These are phyloP conservation scores for Falco rusticolus DNA, from an alignment of 2,797 vertebrate species.

Conservation along the genomic window DNA sequence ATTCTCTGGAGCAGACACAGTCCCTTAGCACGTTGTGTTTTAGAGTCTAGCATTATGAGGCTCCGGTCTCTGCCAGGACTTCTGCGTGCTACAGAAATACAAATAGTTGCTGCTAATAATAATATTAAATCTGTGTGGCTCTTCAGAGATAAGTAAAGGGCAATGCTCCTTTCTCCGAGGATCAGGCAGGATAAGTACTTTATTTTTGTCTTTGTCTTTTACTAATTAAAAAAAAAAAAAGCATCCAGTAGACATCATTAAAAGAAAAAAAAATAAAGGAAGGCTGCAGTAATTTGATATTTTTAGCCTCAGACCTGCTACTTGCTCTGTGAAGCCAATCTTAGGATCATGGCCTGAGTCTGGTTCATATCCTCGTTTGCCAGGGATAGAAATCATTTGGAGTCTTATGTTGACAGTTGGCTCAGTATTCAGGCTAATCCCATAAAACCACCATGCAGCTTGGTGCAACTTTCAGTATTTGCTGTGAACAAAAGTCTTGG, in stretches of 20 bases:
- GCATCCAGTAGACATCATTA: neutral
- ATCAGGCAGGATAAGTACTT: conserved; percentile 28
- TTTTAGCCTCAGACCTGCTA: conserved; percentile 32
- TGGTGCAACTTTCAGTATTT: conserved; percentile 32
- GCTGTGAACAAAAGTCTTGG: conserved; percentile 10
- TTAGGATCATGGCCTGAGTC: neutral
- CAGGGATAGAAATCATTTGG: neutral
- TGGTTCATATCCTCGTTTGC: neutral
- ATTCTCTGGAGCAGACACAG: conserved; percentile 40
- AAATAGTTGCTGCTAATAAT: conserved; percentile 36
- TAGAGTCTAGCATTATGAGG: neutral
- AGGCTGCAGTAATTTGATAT: conserved; percentile 26
- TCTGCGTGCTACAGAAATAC: conserved; percentile 3
- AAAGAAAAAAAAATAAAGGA: neutral
- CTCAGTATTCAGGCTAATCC: neutral
- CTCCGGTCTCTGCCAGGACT: neutral
- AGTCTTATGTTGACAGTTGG: neutral
- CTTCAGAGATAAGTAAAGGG: conserved; percentile 54
- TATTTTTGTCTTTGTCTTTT: conserved; percentile 47
- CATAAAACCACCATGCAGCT: neutral
- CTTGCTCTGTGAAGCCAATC: neutral
- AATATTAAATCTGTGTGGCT: conserved; percentile 36
- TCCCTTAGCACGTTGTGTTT: neutral
- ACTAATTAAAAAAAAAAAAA: conserved; percentile 22
- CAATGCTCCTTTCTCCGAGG: conserved; percentile 13